These are phyloP conservation scores for Corydoras maculifer DNA, from an alignment of 2,113 vertebrate species.

Conservation along the genomic window DNA sequence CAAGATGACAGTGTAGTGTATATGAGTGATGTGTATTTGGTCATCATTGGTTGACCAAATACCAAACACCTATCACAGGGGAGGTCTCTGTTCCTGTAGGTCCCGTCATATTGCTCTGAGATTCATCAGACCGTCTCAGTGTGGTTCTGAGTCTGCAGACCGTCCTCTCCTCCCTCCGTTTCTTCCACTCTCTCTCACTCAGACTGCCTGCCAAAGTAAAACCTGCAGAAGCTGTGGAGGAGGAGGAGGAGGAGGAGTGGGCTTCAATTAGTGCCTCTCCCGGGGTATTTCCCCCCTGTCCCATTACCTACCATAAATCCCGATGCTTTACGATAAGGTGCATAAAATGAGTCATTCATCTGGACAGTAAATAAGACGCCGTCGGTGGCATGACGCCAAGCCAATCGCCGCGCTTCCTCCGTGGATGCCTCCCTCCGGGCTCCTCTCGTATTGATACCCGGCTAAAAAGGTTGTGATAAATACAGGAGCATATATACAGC, in stretches of 20 bases:
- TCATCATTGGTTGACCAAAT: too few relatives aligned
- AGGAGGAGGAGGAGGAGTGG: conserved; percentile 16
- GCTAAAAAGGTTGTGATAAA: conserved; percentile 63
- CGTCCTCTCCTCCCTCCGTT: not conserved
- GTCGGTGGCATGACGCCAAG: conserved; percentile 64
- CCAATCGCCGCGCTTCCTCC: conserved; percentile 47
- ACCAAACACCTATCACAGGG: too few relatives aligned
- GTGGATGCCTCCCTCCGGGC: conserved; percentile 39
- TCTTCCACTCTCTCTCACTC: conserved; percentile 45
- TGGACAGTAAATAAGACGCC: conserved; percentile 71
- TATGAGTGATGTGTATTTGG: too few relatives aligned
- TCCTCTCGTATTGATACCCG: conserved; percentile 56
- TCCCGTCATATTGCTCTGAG: too few relatives aligned
- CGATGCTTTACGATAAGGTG: conserved; percentile 71
- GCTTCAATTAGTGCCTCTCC: conserved; percentile 57
- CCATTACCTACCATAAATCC: conserved; percentile 69
- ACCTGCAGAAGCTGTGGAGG: conserved; percentile 33
- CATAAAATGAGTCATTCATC: conserved; percentile 73
- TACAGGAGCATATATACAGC: conserved; percentile 50
- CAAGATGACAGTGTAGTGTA: too few relatives aligned
- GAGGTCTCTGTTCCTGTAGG: too few relatives aligned
- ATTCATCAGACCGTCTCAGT: too few relatives aligned
- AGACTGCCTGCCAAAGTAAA: conserved; percentile 12
- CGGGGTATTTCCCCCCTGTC: conserved; percentile 60
- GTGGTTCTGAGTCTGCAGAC: too few relatives aligned